A percentile compares a stretch with the other conserved stretches of the same genome.
These are phyloP conservation scores for Dyspetes luteomarginatus DNA, from an alignment of 2,888 invertebrate genomes.

Conservation along the genomic window DNA sequence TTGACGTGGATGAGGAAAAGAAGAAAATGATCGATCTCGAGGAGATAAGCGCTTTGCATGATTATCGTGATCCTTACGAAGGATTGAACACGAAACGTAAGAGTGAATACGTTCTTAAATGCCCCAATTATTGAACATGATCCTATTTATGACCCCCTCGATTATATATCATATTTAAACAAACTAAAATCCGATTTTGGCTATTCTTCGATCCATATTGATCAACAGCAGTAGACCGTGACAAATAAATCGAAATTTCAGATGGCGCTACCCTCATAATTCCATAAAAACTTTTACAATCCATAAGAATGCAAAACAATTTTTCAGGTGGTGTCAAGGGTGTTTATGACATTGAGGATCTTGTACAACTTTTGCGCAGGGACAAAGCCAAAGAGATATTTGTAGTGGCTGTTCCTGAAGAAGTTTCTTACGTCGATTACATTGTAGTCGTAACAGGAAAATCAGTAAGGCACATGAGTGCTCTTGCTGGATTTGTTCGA, in stretches of 20 bases:
- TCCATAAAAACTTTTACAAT: too few species aligned
- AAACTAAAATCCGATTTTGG: too few species aligned
- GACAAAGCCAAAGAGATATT: slow-evolving; percentile 93
- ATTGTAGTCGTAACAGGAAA: slow-evolving; percentile 92
- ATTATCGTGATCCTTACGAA: slow-evolving; percentile 86
- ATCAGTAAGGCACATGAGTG: slow-evolving; percentile 90
- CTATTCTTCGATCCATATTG: too few species aligned
- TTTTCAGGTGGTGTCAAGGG: slow-evolving; percentile 91
- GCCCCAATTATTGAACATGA: neutral
- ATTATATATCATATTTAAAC: too few species aligned
- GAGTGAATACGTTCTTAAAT: neutral
- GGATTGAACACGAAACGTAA: slow-evolving; percentile 87
- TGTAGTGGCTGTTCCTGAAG: slow-evolving; percentile 90
- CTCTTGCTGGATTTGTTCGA: slow-evolving; percentile 90
- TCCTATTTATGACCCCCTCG: slow-evolving; percentile 14
- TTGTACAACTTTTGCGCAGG: slow-evolving; percentile 89
- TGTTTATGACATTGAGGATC: slow-evolving; percentile 94
- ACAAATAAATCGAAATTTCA: neutral
- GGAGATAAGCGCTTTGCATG: slow-evolving; percentile 78
- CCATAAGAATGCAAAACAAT: neutral
- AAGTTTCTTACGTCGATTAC: slow-evolving; percentile 92
- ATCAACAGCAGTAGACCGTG: too few species aligned
- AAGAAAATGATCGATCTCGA: slow-evolving; percentile 77
- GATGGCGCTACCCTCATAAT: too few species aligned
- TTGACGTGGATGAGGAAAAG: slow-evolving; percentile 89